Evolutionary conservation across 2,113 vertebrate genomes (phyloP), one percentile per base, ranked within the genome.

Genomic region (Apodemus speciosus): DNA sequence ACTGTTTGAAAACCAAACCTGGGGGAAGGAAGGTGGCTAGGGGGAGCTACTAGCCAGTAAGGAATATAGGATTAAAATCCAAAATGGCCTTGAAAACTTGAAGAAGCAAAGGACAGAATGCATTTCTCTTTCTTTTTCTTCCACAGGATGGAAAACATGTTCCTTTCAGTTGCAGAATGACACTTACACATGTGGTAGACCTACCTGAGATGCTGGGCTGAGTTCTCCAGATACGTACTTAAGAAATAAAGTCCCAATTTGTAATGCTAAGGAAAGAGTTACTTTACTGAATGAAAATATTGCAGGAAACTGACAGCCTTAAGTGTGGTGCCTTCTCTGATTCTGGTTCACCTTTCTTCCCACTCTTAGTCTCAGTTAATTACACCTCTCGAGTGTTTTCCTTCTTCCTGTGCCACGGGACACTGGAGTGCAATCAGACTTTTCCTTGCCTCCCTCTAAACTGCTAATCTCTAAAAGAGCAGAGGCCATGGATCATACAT

Each of bases 381-480:
- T 72, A 53, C 60, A 79, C 75, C 58, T 58, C 40, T 38, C 13
- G 43, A 21, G 46, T 43, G 38, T 27, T 43, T 81, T 66, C 76
- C 16, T 35, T 56, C 38, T 40, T 77, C 86, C 32, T 56, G 72
- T 81, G 81, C 73, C 66, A 85, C 46, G 69, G 46, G 84, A 89
- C 4, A 23, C 14, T 21, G 32, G 2, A 56, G 32, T n/a, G 1
- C 40, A 76, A 80, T 49, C 51, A 51, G 23, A 91, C 88, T 68
- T 88, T 75, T 83, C 40, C 58, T 23, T 66, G 15, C 69, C 56
- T 90, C 53, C 6, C 64, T 30, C 92, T 27, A 75, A 94, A 93
- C 81, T 75, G 53, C 35, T 89, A 56, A 51, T 75, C 81, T 96
- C 51, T 64, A 77, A 91, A 81, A 81, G 88, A 88, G 4, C 84